Conservation (phyloP, 1,140 invertebrate species). For the Colletes gigas region DNA sequence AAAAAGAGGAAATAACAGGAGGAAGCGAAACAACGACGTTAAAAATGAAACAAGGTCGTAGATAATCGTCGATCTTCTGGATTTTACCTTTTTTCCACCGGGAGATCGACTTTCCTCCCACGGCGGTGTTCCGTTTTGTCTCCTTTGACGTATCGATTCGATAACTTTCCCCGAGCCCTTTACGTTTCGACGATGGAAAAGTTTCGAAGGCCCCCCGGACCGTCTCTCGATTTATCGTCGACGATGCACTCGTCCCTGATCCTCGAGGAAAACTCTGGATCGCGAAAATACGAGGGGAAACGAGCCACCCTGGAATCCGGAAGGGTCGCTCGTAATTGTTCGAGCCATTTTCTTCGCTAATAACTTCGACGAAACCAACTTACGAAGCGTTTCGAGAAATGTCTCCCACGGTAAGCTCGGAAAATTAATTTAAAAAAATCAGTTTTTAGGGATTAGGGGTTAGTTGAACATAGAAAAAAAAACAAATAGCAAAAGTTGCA, state of each 20-base stretch:
- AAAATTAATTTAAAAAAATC: too few relatives aligned
- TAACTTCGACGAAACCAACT: background rate
- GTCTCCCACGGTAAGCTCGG: too few relatives aligned
- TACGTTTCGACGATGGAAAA: slow-evolving; percentile 32
- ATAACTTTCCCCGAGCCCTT: slow-evolving; percentile 30
- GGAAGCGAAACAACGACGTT: background rate
- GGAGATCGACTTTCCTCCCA: background rate
- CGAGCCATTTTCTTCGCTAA: background rate
- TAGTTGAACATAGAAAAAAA: too few relatives aligned
- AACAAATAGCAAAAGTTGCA: too few relatives aligned
- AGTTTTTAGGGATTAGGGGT: too few relatives aligned
- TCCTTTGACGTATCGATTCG: slow-evolving; percentile 46
- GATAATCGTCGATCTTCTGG: slow-evolving; percentile 3
- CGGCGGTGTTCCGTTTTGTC: background rate
- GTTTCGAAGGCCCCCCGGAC: slow-evolving; percentile 43
- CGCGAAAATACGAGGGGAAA: slow-evolving; percentile 14
- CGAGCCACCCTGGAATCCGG: background rate
- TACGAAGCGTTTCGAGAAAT: too few relatives aligned
- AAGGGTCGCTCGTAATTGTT: slow-evolving; percentile 7
- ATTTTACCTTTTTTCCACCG: background rate
- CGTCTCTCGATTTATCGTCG: slow-evolving; percentile 45
- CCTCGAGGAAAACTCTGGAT: slow-evolving; percentile 15
- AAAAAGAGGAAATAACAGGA: background rate
- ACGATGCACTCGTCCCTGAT: slow-evolving; percentile 7
- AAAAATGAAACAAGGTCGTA: background rate